These are phyloP conservation scores for Varanus komodoensis DNA, from an alignment of 2,113 vertebrate genomes.

Conservation along the genomic window DNA sequence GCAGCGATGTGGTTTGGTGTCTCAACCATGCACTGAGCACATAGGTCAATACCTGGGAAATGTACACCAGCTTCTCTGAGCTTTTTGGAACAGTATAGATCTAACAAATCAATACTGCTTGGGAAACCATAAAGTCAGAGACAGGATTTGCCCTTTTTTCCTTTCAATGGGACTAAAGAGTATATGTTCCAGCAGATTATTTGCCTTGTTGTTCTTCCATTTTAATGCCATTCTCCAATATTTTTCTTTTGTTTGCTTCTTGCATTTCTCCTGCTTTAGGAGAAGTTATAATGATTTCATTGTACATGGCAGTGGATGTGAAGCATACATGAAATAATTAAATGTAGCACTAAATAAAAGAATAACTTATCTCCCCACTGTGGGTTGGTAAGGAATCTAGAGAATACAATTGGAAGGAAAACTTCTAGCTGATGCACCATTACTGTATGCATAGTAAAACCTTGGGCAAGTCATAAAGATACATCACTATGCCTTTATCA, in stretches of 20 bases:
- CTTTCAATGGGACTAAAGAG: too few relatives aligned
- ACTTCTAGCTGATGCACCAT: not conserved
- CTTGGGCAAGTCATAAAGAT: not conserved
- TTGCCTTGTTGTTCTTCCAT: not conserved
- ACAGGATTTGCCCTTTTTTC: too few relatives aligned
- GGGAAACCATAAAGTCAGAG: too few relatives aligned
- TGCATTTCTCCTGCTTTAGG: not conserved
- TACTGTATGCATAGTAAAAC: not conserved
- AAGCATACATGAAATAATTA: not conserved
- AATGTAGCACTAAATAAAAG: not conserved
- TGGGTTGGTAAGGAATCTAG: not conserved
- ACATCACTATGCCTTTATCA: not conserved
- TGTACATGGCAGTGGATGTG: not conserved
- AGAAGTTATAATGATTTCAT: not conserved
- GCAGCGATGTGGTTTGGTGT: too few relatives aligned
- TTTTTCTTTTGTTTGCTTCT: not conserved
- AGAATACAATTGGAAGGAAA: not conserved
- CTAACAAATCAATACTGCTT: too few relatives aligned
- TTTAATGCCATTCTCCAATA: not conserved
- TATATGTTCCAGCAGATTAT: too few relatives aligned
- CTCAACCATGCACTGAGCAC: too few relatives aligned
- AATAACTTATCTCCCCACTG: not conserved
- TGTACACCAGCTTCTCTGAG: too few relatives aligned
- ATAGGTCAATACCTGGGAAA: too few relatives aligned
- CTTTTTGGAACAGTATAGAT: too few relatives aligned